Conservation (phyloP, 2,797 vertebrate genomes). For the Prunella strophiata region DNA sequence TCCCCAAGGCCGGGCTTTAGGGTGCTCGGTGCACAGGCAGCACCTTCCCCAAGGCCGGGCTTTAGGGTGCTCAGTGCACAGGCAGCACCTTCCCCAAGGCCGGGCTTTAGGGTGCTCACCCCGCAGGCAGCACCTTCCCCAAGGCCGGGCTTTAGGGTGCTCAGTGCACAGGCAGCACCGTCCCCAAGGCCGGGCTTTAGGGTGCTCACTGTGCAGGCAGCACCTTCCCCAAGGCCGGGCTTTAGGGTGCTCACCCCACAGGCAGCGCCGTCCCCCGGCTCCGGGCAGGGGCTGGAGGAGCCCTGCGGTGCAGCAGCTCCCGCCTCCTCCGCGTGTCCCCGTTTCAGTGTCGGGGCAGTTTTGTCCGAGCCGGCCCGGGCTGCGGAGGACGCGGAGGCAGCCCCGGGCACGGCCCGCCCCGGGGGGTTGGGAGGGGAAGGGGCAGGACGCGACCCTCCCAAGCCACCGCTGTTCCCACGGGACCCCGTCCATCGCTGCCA, state of each 20-base stretch:
- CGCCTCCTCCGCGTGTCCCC: neutral
- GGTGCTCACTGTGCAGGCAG: neutral
- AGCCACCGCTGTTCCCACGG: neutral
- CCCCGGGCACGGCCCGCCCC: neutral
- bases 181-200: neutral
- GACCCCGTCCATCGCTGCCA: neutral
- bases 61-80: too few species aligned
- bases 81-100: neutral
- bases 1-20: neutral
- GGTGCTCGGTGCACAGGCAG: neutral
- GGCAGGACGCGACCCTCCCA: fast-evolving
- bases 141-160: neutral
- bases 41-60: neutral
- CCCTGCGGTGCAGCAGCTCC: neutral
- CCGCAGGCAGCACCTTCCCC: neutral
- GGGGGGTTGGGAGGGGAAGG: neutral
- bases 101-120: neutral
- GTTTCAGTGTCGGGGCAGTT: neutral
- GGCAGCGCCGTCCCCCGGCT: neutral
- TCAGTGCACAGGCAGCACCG: neutral
- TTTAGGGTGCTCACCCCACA: neutral
- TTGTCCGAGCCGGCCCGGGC: neutral
- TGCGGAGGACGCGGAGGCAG: neutral
- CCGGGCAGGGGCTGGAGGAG: neutral
- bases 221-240: neutral